These are phyloP conservation scores for Scatophagus argus DNA, from an alignment of 2,113 vertebrate genomes.

Conservation along the genomic window DNA sequence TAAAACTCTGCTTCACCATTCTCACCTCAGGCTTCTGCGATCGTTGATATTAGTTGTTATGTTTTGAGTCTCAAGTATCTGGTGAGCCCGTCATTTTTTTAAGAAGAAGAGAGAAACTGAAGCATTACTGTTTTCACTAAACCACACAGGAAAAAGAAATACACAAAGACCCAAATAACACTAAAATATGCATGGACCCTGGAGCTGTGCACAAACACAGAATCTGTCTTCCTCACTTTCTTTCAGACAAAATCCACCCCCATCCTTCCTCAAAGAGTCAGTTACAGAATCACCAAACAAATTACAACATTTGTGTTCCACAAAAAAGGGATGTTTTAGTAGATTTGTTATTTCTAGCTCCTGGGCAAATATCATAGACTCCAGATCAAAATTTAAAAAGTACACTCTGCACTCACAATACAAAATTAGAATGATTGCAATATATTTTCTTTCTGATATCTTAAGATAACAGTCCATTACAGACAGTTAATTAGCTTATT, in stretches of 20 bases:
- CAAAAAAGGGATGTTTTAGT: neutral
- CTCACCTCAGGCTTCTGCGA: neutral
- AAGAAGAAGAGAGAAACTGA: slow-evolving; percentile 3
- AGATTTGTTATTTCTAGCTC: neutral
- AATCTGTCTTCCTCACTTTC: slow-evolving; percentile 29
- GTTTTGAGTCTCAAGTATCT: neutral
- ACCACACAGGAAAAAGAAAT: slow-evolving; percentile 22
- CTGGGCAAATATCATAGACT: neutral
- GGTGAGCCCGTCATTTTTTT: neutral
- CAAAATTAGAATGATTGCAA: neutral
- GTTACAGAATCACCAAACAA: neutral
- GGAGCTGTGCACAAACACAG: slow-evolving; percentile 44
- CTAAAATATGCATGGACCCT: slow-evolving; percentile 59
- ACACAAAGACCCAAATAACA: slow-evolving; percentile 53
- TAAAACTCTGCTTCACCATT: slow-evolving; percentile 14
- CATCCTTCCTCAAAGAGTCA: neutral
- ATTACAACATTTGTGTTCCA: neutral
- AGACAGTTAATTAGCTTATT: neutral
- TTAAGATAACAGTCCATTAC: neutral
- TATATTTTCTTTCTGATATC: neutral
- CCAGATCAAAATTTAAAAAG: slow-evolving; percentile 3
- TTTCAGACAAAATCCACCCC: neutral
- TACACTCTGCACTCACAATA: neutral
- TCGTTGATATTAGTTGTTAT: slow-evolving; percentile 11
- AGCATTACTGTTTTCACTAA: slow-evolving; percentile 35